Evolutionary conservation across 1,140 invertebrate species (phyloP).

Genomic region (Camponotus floridanus): DNA sequence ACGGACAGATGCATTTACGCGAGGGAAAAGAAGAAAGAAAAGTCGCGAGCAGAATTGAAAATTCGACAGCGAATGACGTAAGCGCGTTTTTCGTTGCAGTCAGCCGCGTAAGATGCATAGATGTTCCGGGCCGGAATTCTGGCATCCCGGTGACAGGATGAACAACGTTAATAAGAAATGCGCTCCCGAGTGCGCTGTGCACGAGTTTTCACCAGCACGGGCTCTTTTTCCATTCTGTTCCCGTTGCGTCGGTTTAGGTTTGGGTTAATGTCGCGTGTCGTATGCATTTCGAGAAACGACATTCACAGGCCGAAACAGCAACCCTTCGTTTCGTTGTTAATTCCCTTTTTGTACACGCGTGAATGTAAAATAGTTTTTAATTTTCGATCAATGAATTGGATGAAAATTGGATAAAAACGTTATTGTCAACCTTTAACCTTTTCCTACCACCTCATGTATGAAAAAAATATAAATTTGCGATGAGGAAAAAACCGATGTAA

Average conservation of each 20-base stretch:
- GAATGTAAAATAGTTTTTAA: constrained; percentile 6
- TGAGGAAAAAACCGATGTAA: constrained; percentile 25
- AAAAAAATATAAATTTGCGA: background rate
- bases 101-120: constrained; percentile 30
- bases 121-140: constrained; percentile 42
- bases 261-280: constrained; percentile 22
- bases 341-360: background rate
- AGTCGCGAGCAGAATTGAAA: constrained; percentile 25
- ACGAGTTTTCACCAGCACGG: background rate
- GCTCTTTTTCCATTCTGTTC: constrained; percentile 14
- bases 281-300: constrained; percentile 37
- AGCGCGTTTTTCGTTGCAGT: constrained; percentile 28
- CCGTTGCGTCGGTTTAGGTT: constrained; percentile 12
- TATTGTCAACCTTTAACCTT: background rate
- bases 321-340: background rate
- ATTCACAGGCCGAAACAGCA: constrained; percentile 5
- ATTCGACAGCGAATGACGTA: constrained; percentile 48
- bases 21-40: background rate
- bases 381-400: constrained; percentile 17
- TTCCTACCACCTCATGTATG: background rate
- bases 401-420: background rate
- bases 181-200: background rate
- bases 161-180: constrained; percentile 62
- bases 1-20: background rate
- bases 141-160: constrained; percentile 51